phyloP scores from a whole-genome alignment of 1,140 invertebrate species.

The Drosophila sulfurigaster region DNA sequence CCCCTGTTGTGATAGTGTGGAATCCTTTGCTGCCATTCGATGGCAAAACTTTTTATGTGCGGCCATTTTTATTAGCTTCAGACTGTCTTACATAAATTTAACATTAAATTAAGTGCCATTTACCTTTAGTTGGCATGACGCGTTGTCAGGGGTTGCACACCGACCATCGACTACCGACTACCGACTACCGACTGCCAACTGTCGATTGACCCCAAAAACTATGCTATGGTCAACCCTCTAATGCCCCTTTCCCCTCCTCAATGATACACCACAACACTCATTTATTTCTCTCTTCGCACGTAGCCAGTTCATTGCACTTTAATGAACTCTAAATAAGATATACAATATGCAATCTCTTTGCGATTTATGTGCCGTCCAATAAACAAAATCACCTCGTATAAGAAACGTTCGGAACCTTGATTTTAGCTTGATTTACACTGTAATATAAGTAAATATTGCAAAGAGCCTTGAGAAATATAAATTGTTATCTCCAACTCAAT shows the following conservation, averaged over 20 bases:
- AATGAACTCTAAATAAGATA: constrained; percentile 59
- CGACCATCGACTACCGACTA: background rate
- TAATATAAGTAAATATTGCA: too few species aligned
- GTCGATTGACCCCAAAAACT: constrained; percentile 39
- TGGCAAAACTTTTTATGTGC: constrained; percentile 47
- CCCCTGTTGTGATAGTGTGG: constrained; percentile 42
- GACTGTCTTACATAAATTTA: constrained; percentile 77
- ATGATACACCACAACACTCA: background rate
- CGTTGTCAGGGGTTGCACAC: constrained; percentile 46
- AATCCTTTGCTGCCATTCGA: constrained; percentile 45
- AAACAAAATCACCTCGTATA: constrained; percentile 13
- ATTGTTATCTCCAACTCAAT: too few species aligned
- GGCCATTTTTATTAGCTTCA: constrained; percentile 76
- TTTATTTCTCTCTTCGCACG: constrained; percentile 14
- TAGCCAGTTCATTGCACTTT: constrained; percentile 77
- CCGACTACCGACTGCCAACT: background rate
- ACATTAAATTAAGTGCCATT: constrained; percentile 79
- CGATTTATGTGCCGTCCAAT: constrained; percentile 25
- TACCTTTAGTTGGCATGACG: constrained; percentile 30
- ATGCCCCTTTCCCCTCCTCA: background rate
- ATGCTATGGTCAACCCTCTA: background rate
- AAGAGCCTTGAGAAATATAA: background rate
- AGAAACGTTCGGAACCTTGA: background rate
- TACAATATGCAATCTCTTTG: constrained; percentile 37
- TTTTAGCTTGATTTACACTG: background rate